Percentiles rank a stretch among this genome's conserved stretches.
phyloP scores from a whole-genome alignment of 2,113 vertebrate species.

The Forbesichthys agassizii region DNA sequence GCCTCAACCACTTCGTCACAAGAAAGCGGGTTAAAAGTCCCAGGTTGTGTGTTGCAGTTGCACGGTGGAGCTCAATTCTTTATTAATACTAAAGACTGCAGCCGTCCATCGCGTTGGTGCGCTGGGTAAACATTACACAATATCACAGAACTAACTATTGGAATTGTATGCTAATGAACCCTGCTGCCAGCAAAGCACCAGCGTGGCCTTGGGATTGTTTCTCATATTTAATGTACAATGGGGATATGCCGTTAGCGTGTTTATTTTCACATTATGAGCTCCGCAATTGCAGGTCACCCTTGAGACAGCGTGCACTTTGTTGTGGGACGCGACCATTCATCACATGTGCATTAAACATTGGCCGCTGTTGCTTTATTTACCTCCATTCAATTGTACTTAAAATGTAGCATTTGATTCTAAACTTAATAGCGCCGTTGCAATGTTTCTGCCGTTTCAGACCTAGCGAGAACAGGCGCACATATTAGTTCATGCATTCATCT shows the following conservation, averaged over 20 bases:
- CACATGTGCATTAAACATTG: too few relatives aligned
- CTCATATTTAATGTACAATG: too few relatives aligned
- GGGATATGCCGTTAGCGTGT: too few relatives aligned
- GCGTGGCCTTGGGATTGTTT: constrained; percentile 23
- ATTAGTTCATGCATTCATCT: constrained; percentile 69
- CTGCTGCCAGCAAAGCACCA: constrained; percentile 26
- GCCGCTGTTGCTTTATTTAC: too few relatives aligned
- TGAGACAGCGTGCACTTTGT: too few relatives aligned
- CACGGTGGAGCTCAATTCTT: too few relatives aligned
- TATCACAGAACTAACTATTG: constrained; percentile 24
- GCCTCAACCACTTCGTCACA: constrained; percentile 45
- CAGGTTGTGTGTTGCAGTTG: not conserved
- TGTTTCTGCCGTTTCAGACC: not conserved
- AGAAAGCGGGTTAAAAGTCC: constrained; percentile 40
- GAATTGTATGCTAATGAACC: constrained; percentile 36
- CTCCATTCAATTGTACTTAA: too few relatives aligned
- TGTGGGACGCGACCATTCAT: too few relatives aligned
- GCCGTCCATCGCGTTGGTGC: not conserved
- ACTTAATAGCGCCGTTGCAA: too few relatives aligned
- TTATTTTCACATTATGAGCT: too few relatives aligned
- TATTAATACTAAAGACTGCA: not conserved
- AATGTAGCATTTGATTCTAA: too few relatives aligned
- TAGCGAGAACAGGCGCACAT: constrained; percentile 41
- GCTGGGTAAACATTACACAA: not conserved
- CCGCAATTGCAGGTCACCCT: too few relatives aligned